Base-by-base conservation (phyloP, 2,888 invertebrate species). In the Yponomeuta cagnagella region DNA sequence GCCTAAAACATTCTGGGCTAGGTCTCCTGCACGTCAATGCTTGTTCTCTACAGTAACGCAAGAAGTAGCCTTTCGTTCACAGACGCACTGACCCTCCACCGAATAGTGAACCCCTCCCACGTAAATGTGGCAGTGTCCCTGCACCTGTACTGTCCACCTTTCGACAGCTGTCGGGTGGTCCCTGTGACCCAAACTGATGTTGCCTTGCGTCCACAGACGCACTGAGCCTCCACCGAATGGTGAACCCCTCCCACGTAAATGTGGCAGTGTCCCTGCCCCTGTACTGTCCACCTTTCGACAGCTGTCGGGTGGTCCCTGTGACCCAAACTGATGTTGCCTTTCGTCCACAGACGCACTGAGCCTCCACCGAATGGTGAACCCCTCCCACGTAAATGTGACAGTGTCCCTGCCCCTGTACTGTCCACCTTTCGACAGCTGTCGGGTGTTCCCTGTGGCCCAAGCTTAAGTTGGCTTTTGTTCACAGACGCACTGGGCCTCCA, bases 351-450 rank as follows among this genome's bases (percentile, higher is more conserved):
- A 99, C 88, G 95, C 96, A 0, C 89, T 99, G 76, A 99, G 99
- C 0, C 93, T 99, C 15, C 99, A 99, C 84, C 95, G 99, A 99
- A 97, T 99, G 76, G 98, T 98, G 90, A 99, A 99, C 84, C 94
- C 96, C 0, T 98, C 97, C 10, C 96, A 98, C 81, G 94, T 96
- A 0, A 96, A 98, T 80, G 94, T 95, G 0, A 96, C 98, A 0
- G 96, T 99, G 0, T 98, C 98, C 8, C 92, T 99, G 43, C 99
- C 99, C 83, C 93, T 99, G 2, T 99, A 99, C 87, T 97, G 97
- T 76, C 99, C 98, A 0, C 98, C 98, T 0, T 99, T 97, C 83
- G 93, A 95, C 76, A 92, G 94, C 74, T 99, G 99, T 85, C 94
- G 95, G 48, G 95, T 97, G 48, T 99, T 99, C 83, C 43, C 43